These are phyloP conservation scores for Vireo griseus DNA, from an alignment of 2,797 vertebrate genomes.

Conservation along the genomic window DNA sequence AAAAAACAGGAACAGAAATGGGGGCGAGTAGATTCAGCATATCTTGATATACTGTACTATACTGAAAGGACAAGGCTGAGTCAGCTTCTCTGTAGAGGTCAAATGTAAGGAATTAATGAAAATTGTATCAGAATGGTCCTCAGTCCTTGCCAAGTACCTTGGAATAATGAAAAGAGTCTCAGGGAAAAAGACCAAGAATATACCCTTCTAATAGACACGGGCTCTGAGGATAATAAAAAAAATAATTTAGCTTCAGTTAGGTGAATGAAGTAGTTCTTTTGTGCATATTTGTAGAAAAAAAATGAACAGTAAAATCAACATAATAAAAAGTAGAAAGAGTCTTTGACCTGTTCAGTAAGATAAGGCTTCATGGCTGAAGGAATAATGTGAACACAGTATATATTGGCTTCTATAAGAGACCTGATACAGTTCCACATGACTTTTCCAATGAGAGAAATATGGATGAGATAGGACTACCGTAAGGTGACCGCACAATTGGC, in stretches of 20 bases:
- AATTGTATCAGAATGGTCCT: neutral
- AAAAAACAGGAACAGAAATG: neutral
- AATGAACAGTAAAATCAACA: neutral
- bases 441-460: neutral
- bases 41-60: neutral
- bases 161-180: neutral
- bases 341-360: neutral
- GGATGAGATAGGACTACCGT: slow-evolving; percentile 15
- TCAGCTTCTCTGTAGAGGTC: neutral
- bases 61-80: neutral
- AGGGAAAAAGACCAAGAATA: neutral
- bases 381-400: neutral
- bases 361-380: neutral
- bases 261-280: neutral
- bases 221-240: neutral
- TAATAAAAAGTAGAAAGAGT: neutral
- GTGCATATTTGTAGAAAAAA: neutral
- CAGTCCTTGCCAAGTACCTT: neutral
- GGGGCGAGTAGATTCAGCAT: neutral
- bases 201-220: neutral
- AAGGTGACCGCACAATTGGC: slow-evolving; percentile 43
- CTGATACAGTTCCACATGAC: slow-evolving; percentile 17
- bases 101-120: neutral
- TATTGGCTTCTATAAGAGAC: neutral
- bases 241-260: neutral